Conservation (phyloP, 2,888 invertebrate genomes). For the Serrognathus titanus region DNA sequence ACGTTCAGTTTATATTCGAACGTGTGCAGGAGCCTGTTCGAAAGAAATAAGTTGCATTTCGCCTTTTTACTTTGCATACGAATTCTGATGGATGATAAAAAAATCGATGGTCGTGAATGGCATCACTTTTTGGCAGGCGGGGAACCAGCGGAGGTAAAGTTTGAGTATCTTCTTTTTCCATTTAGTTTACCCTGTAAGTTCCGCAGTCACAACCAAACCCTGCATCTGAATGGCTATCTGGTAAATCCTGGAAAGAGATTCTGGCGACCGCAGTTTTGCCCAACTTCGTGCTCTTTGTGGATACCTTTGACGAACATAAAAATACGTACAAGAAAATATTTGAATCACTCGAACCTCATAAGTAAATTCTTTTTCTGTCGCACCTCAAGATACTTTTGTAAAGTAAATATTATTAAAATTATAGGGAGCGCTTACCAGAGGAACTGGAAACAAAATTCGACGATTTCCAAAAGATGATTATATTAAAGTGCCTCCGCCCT, state of each 20-base stretch:
- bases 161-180: not conserved
- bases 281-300: conserved; percentile 60
- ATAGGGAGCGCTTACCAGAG: conserved; percentile 61
- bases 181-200: not conserved
- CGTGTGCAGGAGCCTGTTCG: conserved; percentile 86
- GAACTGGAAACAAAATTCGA: conserved; percentile 62
- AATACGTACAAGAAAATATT: conserved; percentile 61
- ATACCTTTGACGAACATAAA: conserved; percentile 55
- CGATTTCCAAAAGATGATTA: conserved; percentile 72
- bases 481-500: conserved; percentile 76
- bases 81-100: conserved; percentile 59
- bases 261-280: conserved; percentile 66
- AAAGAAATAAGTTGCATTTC: conserved; percentile 83
- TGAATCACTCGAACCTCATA: conserved; percentile 67
- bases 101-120: conserved; percentile 65
- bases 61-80: conserved; percentile 72
- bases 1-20: conserved; percentile 81
- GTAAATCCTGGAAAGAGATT: conserved; percentile 77
- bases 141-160: conserved; percentile 54
- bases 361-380: conserved; percentile 40
- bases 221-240: conserved; percentile 74
- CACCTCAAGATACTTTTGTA: not conserved
- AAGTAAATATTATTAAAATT: conserved; percentile 18
- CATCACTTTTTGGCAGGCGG: conserved; percentile 74
- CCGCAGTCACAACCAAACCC: conserved; percentile 63